Percentiles rank a stretch among this genome's conserved stretches.
Evolutionary conservation across 2,797 vertebrate genomes (phyloP).

Genomic region (Tangara arthus): DNA sequence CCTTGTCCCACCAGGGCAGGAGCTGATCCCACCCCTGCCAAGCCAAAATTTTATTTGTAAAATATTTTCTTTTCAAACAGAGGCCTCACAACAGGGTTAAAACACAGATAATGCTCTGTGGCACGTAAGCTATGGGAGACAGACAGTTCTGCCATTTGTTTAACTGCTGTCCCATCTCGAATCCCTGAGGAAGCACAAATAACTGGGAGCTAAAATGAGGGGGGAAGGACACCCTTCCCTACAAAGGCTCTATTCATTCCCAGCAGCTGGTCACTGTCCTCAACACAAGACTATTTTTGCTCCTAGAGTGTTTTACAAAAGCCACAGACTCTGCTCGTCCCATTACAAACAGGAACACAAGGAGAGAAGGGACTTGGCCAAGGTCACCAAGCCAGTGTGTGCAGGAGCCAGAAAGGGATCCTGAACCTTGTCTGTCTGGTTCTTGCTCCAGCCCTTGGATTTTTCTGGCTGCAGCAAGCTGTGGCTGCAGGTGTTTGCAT

Average conservation of each 20-base stretch:
- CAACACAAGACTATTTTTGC: slow-evolving; percentile 47
- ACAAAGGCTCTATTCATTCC: slow-evolving; percentile 55
- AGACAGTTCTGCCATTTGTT: slow-evolving; percentile 41
- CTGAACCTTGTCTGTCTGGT: background rate
- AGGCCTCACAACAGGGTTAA: background rate
- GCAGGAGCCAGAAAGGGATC: background rate
- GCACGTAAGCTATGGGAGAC: background rate
- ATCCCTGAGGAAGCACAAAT: slow-evolving; percentile 27
- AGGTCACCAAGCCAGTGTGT: background rate
- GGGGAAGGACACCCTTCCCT: background rate
- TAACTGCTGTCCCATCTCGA: background rate
- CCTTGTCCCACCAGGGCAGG: rapidly evolving
- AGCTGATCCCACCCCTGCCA: background rate
- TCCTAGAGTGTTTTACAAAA: slow-evolving; percentile 22
- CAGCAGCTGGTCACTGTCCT: slow-evolving; percentile 57
- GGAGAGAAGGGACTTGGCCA: background rate
- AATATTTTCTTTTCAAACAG: background rate
- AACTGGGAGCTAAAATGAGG: slow-evolving; percentile 7
- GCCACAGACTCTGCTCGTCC: slow-evolving; percentile 7
- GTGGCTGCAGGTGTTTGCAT: slow-evolving; percentile 13
- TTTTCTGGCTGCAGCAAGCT: background rate
- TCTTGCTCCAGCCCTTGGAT: background rate
- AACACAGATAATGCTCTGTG: background rate
- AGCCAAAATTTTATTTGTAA: background rate
- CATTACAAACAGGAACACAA: slow-evolving; percentile 19